A percentile compares a stretch with the other conserved stretches of the same genome.
phyloP scores from a whole-genome alignment of 64 coral and sea anemone genomes.

The Cladopsammia gracilis region DNA sequence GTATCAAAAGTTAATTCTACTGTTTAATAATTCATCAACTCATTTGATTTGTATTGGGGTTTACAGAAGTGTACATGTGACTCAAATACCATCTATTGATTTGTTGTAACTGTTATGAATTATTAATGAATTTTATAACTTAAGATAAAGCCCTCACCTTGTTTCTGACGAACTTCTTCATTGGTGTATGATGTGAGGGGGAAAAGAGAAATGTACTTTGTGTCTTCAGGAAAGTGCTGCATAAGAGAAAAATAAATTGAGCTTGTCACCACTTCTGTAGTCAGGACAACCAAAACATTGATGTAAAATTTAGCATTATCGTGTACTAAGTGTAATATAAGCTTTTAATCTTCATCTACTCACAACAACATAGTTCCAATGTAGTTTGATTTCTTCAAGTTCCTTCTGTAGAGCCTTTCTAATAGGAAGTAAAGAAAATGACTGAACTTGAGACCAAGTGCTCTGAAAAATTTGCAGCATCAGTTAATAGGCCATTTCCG shows the following conservation, averaged over 20 bases:
- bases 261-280: background rate
- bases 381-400: constrained; percentile 67
- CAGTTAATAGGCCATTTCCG: too few species aligned
- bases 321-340: too few species aligned
- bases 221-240: constrained; percentile 90
- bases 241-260: background rate
- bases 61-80: too few species aligned
- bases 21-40: too few species aligned
- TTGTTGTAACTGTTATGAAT: too few species aligned
- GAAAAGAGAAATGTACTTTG: constrained; percentile 88
- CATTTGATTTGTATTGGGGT: too few species aligned
- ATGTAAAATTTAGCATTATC: background rate
- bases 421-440: background rate
- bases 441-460: too few species aligned
- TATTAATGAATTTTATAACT: too few species aligned
- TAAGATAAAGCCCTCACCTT: too few species aligned
- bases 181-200: constrained; percentile 76
- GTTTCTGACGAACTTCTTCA: constrained; percentile 50
- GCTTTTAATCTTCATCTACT: constrained; percentile 38
- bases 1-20: too few species aligned
- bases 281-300: background rate
- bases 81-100: too few species aligned
- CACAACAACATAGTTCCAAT: constrained; percentile 92
- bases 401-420: background rate
- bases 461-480: too few species aligned